phyloP scores from a whole-genome alignment of 2,888 invertebrate species.

The Emmelina monodactyla region DNA sequence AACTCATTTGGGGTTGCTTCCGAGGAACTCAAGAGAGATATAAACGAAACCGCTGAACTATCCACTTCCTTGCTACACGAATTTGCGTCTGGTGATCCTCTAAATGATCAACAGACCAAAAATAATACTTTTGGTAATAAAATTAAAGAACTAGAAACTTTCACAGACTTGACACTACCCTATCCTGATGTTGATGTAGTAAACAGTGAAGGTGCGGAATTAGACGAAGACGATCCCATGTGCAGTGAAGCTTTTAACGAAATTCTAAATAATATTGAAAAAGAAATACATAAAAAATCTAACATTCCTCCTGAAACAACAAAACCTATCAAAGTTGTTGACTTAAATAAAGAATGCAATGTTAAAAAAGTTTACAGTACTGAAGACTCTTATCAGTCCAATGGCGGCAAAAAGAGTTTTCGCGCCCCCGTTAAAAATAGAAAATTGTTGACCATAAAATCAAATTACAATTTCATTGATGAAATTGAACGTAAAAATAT shows the following conservation, averaged over 20 bases:
- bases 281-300: slow-evolving; percentile 20
- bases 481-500: slow-evolving; percentile 28
- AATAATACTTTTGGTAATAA: not conserved
- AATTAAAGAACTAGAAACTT: not conserved
- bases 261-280: slow-evolving; percentile 41
- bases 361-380: too few relatives aligned
- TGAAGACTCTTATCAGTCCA: too few relatives aligned
- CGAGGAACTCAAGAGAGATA: slow-evolving; percentile 24
- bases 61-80: slow-evolving; percentile 13
- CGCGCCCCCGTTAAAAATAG: too few relatives aligned
- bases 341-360: too few relatives aligned
- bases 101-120: not conserved
- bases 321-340: not conserved
- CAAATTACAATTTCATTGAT: slow-evolving; percentile 38
- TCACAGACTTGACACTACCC: not conserved
- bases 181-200: slow-evolving; percentile 5
- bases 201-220: slow-evolving; percentile 5
- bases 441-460: slow-evolving; percentile 18
- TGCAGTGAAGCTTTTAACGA: slow-evolving; percentile 17
- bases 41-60: slow-evolving; percentile 18
- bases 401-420: too few relatives aligned
- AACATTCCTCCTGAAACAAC: not conserved
- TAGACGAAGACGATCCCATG: slow-evolving; percentile 7
- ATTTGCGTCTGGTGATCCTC: not conserved
- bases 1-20: slow-evolving; percentile 31